A percentile compares a stretch with the other conserved stretches of the same genome.
phyloP scores from a whole-genome alignment of 2,888 invertebrate genomes.

The Orgyia antiqua region DNA sequence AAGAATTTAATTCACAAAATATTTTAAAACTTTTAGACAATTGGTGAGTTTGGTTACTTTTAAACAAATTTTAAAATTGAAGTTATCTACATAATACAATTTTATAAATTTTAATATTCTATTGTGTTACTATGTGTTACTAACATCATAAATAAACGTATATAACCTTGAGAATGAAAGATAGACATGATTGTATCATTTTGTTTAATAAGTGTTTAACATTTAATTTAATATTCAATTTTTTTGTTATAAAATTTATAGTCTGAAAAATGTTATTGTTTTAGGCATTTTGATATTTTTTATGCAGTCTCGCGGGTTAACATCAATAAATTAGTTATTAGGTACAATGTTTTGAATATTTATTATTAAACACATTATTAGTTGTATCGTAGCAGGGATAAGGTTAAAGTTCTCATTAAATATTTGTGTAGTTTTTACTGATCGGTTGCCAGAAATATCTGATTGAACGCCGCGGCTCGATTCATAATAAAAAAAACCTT shows the following conservation, averaged over 20 bases:
- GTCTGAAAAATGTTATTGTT: constrained; percentile 9
- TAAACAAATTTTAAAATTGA: too few relatives aligned
- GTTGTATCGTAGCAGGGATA: constrained; percentile 16
- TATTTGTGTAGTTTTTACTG: constrained; percentile 41
- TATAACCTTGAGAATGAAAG: constrained; percentile 28
- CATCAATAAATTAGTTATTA: constrained; percentile 11
- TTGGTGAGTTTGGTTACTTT: too few relatives aligned
- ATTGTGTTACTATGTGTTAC: too few relatives aligned
- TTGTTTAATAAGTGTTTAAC: constrained; percentile 9
- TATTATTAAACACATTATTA: constrained; percentile 12
- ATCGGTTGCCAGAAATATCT: constrained; percentile 44
- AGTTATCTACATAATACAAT: too few relatives aligned
- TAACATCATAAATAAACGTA: too few relatives aligned
- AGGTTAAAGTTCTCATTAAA: constrained; percentile 53
- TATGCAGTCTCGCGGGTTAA: constrained; percentile 7
- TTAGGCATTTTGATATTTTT: constrained; percentile 6
- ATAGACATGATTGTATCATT: constrained; percentile 6
- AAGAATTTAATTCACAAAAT: too few relatives aligned
- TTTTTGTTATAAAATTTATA: constrained; percentile 4
- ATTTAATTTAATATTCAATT: constrained; percentile 3
- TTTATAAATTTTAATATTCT: too few relatives aligned
- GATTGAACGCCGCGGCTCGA: constrained; percentile 34
- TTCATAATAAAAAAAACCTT: constrained; percentile 38
- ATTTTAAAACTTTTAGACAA: too few relatives aligned
- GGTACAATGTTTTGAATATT: constrained; percentile 10